phyloP scores from a whole-genome alignment of 2,888 invertebrate species.

The Acleris emargana region DNA sequence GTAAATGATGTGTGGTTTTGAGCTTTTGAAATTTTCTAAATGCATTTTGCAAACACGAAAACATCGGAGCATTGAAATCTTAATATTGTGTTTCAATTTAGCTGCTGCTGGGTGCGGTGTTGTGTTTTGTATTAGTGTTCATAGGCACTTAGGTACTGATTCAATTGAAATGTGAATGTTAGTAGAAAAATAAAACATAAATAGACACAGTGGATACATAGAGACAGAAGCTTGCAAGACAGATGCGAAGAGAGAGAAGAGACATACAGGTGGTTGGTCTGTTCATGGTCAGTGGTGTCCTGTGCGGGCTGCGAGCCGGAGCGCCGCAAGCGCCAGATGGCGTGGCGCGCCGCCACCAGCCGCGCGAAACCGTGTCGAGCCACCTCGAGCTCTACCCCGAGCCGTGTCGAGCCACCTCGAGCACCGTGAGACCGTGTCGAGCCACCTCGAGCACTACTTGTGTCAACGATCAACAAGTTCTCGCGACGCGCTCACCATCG shows the following conservation, averaged over 20 bases:
- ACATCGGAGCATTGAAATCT: slow-evolving; percentile 10
- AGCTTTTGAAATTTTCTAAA: slow-evolving; percentile 12
- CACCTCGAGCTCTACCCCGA: slow-evolving; percentile 81
- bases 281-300: slow-evolving; percentile 80
- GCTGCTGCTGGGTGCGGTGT: too few species aligned
- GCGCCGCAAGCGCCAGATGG: slow-evolving; percentile 87
- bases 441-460: slow-evolving; percentile 80
- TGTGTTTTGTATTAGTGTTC: neutral
- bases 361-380: slow-evolving; percentile 88
- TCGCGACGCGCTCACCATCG: slow-evolving; percentile 56
- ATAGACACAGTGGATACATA: slow-evolving; percentile 43
- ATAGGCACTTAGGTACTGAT: neutral
- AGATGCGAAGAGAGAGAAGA: slow-evolving; percentile 66
- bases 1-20: slow-evolving; percentile 33
- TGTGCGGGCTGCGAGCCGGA: slow-evolving; percentile 80
- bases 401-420: slow-evolving; percentile 87
- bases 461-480: slow-evolving; percentile 63
- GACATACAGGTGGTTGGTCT: slow-evolving; percentile 82
- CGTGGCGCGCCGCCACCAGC: slow-evolving; percentile 88
- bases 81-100: too few species aligned
- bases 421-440: slow-evolving; percentile 69
- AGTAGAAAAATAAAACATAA: neutral
- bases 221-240: slow-evolving; percentile 52
- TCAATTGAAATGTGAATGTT: neutral
- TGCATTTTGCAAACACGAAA: slow-evolving; percentile 15